These are phyloP conservation scores for Byasa hedistus DNA, from an alignment of 2,888 invertebrate genomes.

Conservation along the genomic window DNA sequence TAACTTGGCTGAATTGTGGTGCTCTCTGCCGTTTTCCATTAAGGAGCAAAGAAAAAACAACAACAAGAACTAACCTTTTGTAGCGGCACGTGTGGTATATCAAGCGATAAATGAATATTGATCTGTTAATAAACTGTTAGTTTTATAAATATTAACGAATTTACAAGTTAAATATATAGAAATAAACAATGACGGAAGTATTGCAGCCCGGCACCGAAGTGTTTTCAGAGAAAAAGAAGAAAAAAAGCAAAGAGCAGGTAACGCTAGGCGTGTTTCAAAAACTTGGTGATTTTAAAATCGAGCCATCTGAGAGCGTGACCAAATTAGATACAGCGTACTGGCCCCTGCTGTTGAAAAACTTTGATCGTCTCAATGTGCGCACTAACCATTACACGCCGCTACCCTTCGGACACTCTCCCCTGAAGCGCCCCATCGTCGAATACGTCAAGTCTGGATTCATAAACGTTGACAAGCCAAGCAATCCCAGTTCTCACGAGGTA, in stretches of 20 bases:
- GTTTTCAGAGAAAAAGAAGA: constrained; percentile 85
- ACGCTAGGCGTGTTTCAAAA: constrained; percentile 86
- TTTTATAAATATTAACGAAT: constrained; percentile 1
- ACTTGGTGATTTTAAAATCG: constrained; percentile 85
- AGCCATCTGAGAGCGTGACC: constrained; percentile 85
- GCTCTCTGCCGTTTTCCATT: not conserved
- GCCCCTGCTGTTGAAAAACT: constrained; percentile 97
- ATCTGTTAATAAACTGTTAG: not conserved
- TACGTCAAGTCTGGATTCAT: constrained; percentile 96
- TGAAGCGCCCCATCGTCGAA: constrained; percentile 87
- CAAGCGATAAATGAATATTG: constrained; percentile 25
- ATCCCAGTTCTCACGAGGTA: constrained; percentile 99
- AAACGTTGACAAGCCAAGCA: constrained; percentile 98
- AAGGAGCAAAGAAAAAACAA: not conserved
- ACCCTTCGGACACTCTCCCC: constrained; percentile 94
- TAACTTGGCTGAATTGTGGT: not conserved
- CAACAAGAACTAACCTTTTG: constrained; percentile 42
- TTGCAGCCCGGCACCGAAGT: constrained; percentile 63
- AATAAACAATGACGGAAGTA: constrained; percentile 65
- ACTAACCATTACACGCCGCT: constrained; percentile 98
- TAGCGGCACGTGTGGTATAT: constrained; percentile 53
- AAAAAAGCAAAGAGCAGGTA: constrained; percentile 82
- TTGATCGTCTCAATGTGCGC: constrained; percentile 93
- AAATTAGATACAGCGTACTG: constrained; percentile 94
- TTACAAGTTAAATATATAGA: not conserved